A percentile compares a stretch with the other conserved stretches of the same genome.
Evolutionary conservation across 1,140 invertebrate genomes (phyloP).

Genomic region (Drosophila leontia): DNA sequence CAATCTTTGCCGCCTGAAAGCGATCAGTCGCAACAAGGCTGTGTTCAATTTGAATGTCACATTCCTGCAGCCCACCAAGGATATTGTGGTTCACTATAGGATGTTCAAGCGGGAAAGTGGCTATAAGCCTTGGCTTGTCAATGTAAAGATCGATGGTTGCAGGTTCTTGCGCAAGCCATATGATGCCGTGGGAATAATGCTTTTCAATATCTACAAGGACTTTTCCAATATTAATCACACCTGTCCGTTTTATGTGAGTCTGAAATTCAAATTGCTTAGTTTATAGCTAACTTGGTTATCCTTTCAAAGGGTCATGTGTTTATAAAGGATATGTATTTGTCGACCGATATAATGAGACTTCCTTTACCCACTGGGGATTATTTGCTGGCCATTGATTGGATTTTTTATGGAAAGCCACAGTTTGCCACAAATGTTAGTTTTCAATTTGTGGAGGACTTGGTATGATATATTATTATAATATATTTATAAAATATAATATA

Average conservation of each 20-base stretch:
- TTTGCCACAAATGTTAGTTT: conserved; percentile 20
- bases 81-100: conserved; percentile 4
- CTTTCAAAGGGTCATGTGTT: conserved; percentile 8
- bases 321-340: conserved; percentile 20
- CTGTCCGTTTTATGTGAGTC: conserved; percentile 21
- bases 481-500: too few species aligned
- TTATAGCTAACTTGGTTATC: not conserved
- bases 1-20: conserved; percentile 26
- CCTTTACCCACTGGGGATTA: conserved; percentile 13
- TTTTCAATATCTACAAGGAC: conserved; percentile 21
- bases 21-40: conserved; percentile 11
- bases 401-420: conserved; percentile 12
- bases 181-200: conserved; percentile 10
- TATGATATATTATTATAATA: not conserved
- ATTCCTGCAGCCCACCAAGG: conserved; percentile 7
- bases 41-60: conserved; percentile 20
- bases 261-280: not conserved
- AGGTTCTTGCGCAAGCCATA: conserved; percentile 12
- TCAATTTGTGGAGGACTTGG: conserved; percentile 18
- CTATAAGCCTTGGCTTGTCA: conserved; percentile 23
- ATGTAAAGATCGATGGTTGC: conserved; percentile 9
- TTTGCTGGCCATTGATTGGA: conserved; percentile 15
- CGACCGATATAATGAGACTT: conserved; percentile 7
- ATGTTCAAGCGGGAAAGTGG: conserved; percentile 20
- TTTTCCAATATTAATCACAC: conserved; percentile 32